Percentiles rank a stretch among this genome's conserved stretches.
These are phyloP conservation scores for Tretioscincus oriximinensis DNA, from an alignment of 2,113 vertebrate species.

Conservation along the genomic window DNA sequence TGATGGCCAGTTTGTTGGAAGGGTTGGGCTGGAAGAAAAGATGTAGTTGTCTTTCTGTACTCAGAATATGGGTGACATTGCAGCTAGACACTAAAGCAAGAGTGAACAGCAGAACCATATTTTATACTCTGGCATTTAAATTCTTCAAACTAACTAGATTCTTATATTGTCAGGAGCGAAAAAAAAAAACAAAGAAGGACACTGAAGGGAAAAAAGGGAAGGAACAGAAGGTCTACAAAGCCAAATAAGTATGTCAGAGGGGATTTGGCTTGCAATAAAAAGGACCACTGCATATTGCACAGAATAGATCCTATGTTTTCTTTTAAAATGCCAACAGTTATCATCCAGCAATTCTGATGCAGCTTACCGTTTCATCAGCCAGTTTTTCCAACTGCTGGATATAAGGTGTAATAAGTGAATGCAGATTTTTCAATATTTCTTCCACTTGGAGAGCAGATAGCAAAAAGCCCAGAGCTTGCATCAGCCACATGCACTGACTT, in stretches of 20 bases:
- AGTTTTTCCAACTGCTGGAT: constrained; percentile 98
- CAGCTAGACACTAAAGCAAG: not conserved
- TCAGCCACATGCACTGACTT: constrained; percentile 99
- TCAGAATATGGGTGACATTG: not conserved
- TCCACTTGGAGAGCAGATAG: constrained; percentile 95
- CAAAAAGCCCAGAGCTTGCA: constrained; percentile 98
- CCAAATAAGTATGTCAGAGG: no score
- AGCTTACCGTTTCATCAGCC: constrained; percentile 89
- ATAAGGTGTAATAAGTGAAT: constrained; percentile 96
- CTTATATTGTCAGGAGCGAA: not conserved
- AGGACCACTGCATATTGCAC: not conserved
- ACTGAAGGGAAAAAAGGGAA: not conserved
- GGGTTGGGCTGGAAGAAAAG: constrained; percentile 88
- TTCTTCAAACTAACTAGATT: not conserved
- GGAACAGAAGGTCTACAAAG: not conserved
- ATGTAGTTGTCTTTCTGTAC: not conserved
- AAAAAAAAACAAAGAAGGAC: not conserved
- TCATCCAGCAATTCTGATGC: not conserved
- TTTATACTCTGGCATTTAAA: not conserved
- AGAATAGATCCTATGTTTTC: not conserved
- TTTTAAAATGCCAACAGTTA: not conserved
- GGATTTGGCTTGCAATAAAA: not conserved
- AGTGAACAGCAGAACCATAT: not conserved
- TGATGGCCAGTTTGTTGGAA: constrained; percentile 96
- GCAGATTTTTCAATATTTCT: constrained; percentile 95